These are phyloP conservation scores for Chiloscyllium punctatum DNA, from an alignment of 2,797 vertebrate genomes.

Conservation along the genomic window DNA sequence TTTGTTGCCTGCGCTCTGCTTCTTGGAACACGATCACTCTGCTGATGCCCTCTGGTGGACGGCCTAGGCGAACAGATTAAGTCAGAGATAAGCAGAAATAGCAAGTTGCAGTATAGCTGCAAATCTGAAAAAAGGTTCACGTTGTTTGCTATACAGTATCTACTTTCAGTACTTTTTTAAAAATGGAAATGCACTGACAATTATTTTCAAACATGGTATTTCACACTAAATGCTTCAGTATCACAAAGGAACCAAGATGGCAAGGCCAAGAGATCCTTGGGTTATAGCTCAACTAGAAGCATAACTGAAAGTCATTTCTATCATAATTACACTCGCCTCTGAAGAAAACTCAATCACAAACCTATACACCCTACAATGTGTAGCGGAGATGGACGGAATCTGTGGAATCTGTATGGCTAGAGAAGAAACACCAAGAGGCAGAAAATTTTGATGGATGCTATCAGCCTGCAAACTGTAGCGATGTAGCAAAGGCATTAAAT, in stretches of 20 bases:
- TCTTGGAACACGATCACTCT: slow-evolving; percentile 62
- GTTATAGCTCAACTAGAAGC: neutral
- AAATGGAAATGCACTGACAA: neutral
- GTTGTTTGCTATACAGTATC: neutral
- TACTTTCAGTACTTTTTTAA: neutral
- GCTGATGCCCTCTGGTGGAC: slow-evolving; percentile 65
- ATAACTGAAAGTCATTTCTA: neutral
- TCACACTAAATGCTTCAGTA: neutral
- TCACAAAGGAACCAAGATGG: neutral
- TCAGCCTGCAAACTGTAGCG: no score
- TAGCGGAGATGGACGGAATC: no score
- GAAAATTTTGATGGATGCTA: no score
- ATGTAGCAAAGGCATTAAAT: no score
- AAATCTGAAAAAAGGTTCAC: neutral
- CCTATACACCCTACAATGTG: neutral
- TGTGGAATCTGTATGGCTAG: no score
- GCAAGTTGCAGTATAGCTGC: neutral
- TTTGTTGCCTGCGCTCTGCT: slow-evolving; percentile 56
- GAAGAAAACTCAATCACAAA: neutral
- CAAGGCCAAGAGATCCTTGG: neutral
- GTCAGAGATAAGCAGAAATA: neutral
- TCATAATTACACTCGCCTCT: neutral
- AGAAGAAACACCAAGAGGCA: no score
- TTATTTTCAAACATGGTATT: neutral
- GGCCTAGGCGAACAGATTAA: slow-evolving; percentile 61